Evolutionary conservation across 2,113 vertebrate species (phyloP).

Genomic region (Scomber scombrus): DNA sequence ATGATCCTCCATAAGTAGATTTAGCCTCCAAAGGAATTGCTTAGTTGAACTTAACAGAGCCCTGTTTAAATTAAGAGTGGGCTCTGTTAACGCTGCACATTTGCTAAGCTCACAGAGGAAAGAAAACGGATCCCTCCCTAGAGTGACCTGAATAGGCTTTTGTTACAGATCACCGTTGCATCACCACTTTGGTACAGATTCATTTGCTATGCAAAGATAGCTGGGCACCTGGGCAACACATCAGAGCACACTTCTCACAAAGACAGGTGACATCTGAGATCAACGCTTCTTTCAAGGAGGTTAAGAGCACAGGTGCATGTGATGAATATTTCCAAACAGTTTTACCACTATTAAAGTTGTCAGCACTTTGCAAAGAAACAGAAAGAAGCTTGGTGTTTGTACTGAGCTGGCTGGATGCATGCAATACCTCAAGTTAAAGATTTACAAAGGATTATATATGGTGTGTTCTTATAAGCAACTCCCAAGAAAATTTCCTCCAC

Average conservation of each 20-base stretch:
- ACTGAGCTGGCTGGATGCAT: not conserved
- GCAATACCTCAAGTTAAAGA: not conserved
- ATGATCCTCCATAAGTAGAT: not conserved
- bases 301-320: not conserved
- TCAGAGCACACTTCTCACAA: constrained; percentile 4
- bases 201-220: constrained; percentile 63
- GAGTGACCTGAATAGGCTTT: constrained; percentile 50
- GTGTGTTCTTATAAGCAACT: not conserved
- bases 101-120: constrained; percentile 5
- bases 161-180: constrained; percentile 48
- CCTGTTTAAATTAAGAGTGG: not conserved
- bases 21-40: not conserved
- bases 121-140: constrained; percentile 24
- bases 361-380: not conserved
- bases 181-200: constrained; percentile 26
- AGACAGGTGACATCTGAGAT: constrained; percentile 23
- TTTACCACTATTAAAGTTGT: not conserved
- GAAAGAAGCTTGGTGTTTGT: not conserved
- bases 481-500: not conserved
- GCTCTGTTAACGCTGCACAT: not conserved
- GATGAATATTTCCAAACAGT: not conserved
- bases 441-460: constrained; percentile 6
- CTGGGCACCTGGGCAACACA: not conserved
- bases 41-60: no score
- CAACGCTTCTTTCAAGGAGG: not conserved